Base-by-base conservation (phyloP, 2,888 invertebrate genomes). In the Trachelus stipa region DNA sequence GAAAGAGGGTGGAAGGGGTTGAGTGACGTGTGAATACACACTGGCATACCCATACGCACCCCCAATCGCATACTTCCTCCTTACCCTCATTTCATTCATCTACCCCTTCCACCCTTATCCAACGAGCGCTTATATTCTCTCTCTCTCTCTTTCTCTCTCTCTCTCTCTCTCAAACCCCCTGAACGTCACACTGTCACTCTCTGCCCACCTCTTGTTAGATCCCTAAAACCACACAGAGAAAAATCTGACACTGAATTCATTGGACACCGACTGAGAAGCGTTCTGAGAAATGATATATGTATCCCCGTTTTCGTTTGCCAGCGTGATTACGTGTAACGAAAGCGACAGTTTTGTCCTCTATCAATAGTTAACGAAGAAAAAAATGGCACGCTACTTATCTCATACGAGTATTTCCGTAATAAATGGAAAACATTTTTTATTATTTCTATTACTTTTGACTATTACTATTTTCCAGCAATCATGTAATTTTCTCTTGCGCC, bases 11-110 rank as follows among this genome's bases (percentile, higher is more conserved):
- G 34, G 71, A 71, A 31, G 71, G 34, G 71, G 34, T 31, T 71
- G 71, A 71, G 71, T 71, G 71, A 71, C 71, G 71, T 71, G 71
- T 71, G 71, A 71, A 71, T 71, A 71, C 71, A 30, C 71, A 71
- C 31, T 71, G 31, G 31, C 4, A 30, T 71, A 71, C 71, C 71
- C 71, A 33, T 34, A 31, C 71, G 71, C 71, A 71, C 71, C 71
- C 71, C 33, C 71, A 71, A 31, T 33, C 71, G 71, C 71, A 33
- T 71, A 12, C 15, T 34, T 34, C 71, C 71, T 31, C 11, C 71
- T 31, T 71, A 12, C 71, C 33, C 71, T 71, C 31, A 9, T 34
- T 71, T 71, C 71, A 31, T 71, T 34, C 33, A 31, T 71, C 71
- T 31, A 9, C 23, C 40, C 15, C 40, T 56, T 9, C 40, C 23